Evolutionary conservation across 2,888 invertebrate genomes (phyloP).

Genomic region (Apoderus coryli): DNA sequence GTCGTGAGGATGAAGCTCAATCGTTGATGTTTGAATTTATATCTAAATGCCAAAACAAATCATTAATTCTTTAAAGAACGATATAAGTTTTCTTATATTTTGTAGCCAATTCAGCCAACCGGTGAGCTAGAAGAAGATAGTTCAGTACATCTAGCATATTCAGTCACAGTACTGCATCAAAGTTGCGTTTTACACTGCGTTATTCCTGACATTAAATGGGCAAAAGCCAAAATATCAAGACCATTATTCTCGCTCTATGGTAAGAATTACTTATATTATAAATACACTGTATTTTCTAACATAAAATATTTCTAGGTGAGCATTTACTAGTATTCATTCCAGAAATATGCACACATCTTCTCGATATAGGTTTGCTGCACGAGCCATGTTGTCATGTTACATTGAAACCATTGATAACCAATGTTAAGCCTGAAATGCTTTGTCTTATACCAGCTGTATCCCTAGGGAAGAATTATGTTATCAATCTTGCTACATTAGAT

Average conservation of each 20-base stretch:
- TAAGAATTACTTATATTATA: constrained; percentile 12
- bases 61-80: too few relatives aligned
- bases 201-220: constrained; percentile 68
- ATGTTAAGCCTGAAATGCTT: constrained; percentile 45
- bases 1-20: too few relatives aligned
- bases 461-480: constrained; percentile 38
- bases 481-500: constrained; percentile 58
- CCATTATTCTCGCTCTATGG: constrained; percentile 65
- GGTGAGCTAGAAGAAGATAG: constrained; percentile 34
- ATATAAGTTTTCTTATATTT: too few relatives aligned
- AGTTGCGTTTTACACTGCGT: constrained; percentile 73
- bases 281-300: too few relatives aligned
- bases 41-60: too few relatives aligned
- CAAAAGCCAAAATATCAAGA: constrained; percentile 56
- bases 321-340: constrained; percentile 73
- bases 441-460: constrained; percentile 49
- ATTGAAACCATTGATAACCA: constrained; percentile 46
- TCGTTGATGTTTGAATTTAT: too few relatives aligned
- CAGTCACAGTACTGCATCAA: constrained; percentile 68
- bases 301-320: constrained; percentile 41
- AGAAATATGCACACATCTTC: constrained; percentile 67
- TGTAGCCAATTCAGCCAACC: constrained; percentile 43
- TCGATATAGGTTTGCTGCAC: constrained; percentile 72
- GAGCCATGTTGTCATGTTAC: constrained; percentile 73
- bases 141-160: constrained; percentile 73